Conservation (phyloP, 2,888 invertebrate genomes). For the Pristionchus arcanus region DNA sequence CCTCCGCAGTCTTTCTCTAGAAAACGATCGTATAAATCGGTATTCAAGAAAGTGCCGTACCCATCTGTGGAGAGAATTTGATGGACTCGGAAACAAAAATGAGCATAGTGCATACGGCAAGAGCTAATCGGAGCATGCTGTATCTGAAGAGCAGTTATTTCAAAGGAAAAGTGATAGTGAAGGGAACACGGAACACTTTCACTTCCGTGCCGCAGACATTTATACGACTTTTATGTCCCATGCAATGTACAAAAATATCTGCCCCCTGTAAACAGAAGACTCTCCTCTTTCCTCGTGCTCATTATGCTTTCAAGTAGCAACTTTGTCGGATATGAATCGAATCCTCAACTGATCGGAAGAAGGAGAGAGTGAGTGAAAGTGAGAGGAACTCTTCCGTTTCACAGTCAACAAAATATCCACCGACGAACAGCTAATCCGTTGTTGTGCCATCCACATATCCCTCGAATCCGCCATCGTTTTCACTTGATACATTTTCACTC, state of each 20-base stretch:
- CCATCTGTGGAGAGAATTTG: slow-evolving; percentile 10
- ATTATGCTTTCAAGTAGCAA: not conserved
- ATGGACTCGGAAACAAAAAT: not conserved
- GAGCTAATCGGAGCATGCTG: slow-evolving; percentile 7
- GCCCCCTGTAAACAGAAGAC: not conserved
- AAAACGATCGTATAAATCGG: not conserved
- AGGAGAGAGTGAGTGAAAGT: not conserved
- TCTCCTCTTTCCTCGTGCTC: not conserved
- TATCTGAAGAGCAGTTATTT: not conserved
- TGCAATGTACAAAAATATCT: not conserved
- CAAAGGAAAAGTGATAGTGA: not conserved
- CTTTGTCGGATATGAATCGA: not conserved
- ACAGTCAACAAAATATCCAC: not conserved
- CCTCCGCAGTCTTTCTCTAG: slow-evolving; percentile 22
- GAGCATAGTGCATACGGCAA: not conserved
- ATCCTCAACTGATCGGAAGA: not conserved
- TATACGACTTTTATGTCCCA: not conserved
- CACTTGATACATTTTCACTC: not conserved
- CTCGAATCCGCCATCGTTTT: not conserved
- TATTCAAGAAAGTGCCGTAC: not conserved
- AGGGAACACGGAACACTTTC: not conserved
- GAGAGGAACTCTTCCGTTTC: not conserved
- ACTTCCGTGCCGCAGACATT: not conserved
- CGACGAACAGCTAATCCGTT: not conserved
- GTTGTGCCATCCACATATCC: not conserved